Evolutionary conservation across 2,797 vertebrate species (phyloP).

Genomic region (Melanotaenia nigrans): DNA sequence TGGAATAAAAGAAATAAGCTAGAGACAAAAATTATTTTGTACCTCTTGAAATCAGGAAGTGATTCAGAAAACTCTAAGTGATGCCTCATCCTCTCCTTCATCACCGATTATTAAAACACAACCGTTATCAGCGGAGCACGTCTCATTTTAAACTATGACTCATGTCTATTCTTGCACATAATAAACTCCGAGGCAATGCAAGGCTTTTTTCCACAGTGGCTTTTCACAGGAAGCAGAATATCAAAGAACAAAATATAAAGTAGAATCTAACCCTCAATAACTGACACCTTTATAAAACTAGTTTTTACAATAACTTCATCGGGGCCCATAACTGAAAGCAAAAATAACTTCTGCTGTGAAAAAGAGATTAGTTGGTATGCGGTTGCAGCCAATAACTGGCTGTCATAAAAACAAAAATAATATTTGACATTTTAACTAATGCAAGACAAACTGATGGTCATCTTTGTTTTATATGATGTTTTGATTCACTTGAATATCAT

Average conservation of each 20-base stretch:
- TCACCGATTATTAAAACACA: conserved; percentile 27
- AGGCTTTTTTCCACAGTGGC: not conserved
- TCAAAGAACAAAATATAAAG: not conserved
- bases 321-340: no score
- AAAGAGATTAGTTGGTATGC: no score
- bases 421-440: no score
- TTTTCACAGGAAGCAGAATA: conserved; percentile 10
- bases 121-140: conserved; percentile 9
- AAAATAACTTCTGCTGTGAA: no score
- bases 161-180: conserved; percentile 13
- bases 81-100: conserved; percentile 52
- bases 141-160: conserved; percentile 46
- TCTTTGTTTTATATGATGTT: no score
- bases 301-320: no score
- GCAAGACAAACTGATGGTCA: no score
- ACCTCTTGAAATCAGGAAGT: conserved; percentile 47
- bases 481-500: no score
- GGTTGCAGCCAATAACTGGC: no score
- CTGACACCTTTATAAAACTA: not conserved
- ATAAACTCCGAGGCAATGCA: not conserved
- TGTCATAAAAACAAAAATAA: no score
- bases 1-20: conserved; percentile 23
- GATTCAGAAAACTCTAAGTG: conserved; percentile 48
- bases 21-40: conserved; percentile 16
- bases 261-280: not conserved